phyloP scores from a whole-genome alignment of 1,140 invertebrate species.

The Metaphire vulgaris region DNA sequence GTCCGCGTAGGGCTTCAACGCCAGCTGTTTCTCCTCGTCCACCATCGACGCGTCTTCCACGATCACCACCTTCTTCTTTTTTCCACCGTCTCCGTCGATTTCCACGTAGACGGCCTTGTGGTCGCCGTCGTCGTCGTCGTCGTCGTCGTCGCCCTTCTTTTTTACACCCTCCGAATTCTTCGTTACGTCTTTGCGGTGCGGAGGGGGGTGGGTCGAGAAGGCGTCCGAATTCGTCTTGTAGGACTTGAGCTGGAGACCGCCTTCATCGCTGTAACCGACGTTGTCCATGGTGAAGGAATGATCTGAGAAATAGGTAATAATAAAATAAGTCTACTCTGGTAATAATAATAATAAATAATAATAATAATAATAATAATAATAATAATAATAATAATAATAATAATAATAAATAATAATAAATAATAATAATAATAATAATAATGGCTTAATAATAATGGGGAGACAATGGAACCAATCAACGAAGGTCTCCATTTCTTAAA shows the following conservation, averaged over 20 bases:
- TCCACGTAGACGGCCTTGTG: neutral
- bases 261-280: neutral
- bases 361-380: too few species aligned
- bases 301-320: too few species aligned
- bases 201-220: neutral
- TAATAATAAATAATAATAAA: too few species aligned
- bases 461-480: too few species aligned
- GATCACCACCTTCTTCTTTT: neutral
- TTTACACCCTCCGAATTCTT: neutral
- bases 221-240: neutral
- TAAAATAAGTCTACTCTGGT: too few species aligned
- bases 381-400: too few species aligned
- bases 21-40: neutral
- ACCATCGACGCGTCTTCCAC: neutral
- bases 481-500: too few species aligned
- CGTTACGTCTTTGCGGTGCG: neutral
- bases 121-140: neutral
- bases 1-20: constrained; percentile 26
- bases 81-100: neutral
- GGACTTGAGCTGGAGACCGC: neutral
- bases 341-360: too few species aligned
- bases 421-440: too few species aligned
- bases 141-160: neutral
- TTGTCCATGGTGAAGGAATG: neutral
- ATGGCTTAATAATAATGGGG: too few species aligned